These are phyloP conservation scores for Danaus chrysippus DNA, from an alignment of 2,888 invertebrate species.

Conservation along the genomic window DNA sequence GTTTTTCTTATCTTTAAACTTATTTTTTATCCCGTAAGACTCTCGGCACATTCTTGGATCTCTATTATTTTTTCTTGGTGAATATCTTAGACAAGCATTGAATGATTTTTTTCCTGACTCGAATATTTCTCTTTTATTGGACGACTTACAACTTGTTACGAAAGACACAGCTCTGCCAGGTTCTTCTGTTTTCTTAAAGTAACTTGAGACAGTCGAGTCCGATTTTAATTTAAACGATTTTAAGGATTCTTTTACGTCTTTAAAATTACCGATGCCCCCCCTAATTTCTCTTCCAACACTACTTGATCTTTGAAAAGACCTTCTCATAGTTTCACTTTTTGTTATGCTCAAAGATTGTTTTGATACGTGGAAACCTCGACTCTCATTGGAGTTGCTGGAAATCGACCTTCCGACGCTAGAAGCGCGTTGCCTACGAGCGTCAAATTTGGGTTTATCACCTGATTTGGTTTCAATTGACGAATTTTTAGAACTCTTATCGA, in stretches of 20 bases:
- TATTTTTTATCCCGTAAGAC: conserved; percentile 33
- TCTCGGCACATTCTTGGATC: conserved; percentile 57
- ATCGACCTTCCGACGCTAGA: conserved; percentile 61
- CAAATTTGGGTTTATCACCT: conserved; percentile 36
- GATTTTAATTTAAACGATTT: conserved; percentile 43
- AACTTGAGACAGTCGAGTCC: conserved; percentile 28
- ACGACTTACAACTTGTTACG: conserved; percentile 13
- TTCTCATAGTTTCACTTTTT: conserved; percentile 30
- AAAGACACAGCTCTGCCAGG: conserved; percentile 17
- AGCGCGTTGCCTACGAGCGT: conserved; percentile 56
- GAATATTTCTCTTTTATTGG: conserved; percentile 38
- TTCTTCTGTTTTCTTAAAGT: conserved; percentile 16
- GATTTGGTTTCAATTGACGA: conserved; percentile 55
- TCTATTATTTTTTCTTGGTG: conserved; percentile 52
- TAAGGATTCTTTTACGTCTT: conserved; percentile 64
- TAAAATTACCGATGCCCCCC: conserved; percentile 42
- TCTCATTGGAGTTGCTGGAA: conserved; percentile 23
- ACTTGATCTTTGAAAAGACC: conserved; percentile 50
- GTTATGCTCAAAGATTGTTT: conserved; percentile 14
- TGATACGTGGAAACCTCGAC: conserved; percentile 15
- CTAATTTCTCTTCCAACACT: conserved; percentile 57
- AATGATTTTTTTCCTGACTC: conserved; percentile 20
- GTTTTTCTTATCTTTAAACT: conserved; percentile 33
- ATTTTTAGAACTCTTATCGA: conserved; percentile 61
- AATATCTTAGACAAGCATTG: conserved; percentile 35